A percentile compares a stretch with the other conserved stretches of the same genome.
phyloP scores from a whole-genome alignment of 1,140 invertebrate species.

The Agrilus planipennis region DNA sequence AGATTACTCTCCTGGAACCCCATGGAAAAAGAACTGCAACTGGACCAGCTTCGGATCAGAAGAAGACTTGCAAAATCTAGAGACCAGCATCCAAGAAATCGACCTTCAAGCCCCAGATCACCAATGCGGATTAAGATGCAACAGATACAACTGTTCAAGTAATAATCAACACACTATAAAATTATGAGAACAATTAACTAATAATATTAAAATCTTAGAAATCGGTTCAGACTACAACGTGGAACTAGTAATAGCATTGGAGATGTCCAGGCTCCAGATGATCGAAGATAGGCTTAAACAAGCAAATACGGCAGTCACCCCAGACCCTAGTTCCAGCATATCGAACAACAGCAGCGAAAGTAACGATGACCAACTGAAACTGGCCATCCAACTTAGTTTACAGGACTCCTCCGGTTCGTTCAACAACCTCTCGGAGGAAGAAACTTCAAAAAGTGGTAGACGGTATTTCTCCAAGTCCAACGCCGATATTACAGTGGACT shows the following conservation, averaged over 20 bases:
- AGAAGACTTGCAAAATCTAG: conserved; percentile 35
- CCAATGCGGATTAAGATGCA: conserved; percentile 25
- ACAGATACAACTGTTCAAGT: conserved; percentile 13
- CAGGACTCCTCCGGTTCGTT: conserved; percentile 30
- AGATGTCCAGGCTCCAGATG: conserved; percentile 61
- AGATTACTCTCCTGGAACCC: conserved; percentile 25
- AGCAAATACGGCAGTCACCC: conserved; percentile 19
- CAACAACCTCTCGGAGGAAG: conserved; percentile 14
- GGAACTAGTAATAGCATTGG: conserved; percentile 55
- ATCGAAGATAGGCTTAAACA: conserved; percentile 43
- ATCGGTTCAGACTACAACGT: conserved; percentile 42
- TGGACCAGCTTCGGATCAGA: conserved; percentile 51
- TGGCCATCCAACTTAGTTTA: conserved; percentile 38
- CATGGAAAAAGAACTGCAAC: conserved; percentile 43
- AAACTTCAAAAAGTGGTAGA: conserved; percentile 8
- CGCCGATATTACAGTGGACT: conserved; percentile 42
- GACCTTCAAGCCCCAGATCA: conserved; percentile 21
- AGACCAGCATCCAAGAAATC: conserved; percentile 10
- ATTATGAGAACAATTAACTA: neutral
- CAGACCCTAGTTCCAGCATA: conserved; percentile 30
- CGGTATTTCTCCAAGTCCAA: conserved; percentile 30
- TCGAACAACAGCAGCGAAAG: conserved; percentile 28
- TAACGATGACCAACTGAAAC: conserved; percentile 37
- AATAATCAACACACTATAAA: neutral
- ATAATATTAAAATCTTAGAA: conserved; percentile 1